phyloP scores from a whole-genome alignment of 2,797 vertebrate species.

The Catostomus latipinnis region DNA sequence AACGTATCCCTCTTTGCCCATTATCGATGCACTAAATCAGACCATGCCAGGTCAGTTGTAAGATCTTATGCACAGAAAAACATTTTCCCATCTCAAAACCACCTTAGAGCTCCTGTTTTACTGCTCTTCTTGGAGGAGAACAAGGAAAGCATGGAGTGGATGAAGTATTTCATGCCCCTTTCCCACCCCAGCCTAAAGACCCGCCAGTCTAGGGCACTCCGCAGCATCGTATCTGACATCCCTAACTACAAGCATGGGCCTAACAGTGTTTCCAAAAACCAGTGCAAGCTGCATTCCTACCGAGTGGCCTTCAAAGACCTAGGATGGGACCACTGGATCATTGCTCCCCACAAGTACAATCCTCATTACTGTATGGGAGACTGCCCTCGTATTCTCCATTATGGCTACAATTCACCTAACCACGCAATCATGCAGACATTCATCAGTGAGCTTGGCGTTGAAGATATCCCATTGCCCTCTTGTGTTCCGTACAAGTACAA shows the following conservation, averaged over 20 bases:
- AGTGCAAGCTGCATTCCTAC: constrained; percentile 87
- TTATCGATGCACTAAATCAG: constrained; percentile 76
- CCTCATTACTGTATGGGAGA: constrained; percentile 89
- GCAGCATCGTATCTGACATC: constrained; percentile 72
- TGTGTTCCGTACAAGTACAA: constrained; percentile 91
- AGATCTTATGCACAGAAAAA: constrained; percentile 30
- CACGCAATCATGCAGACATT: constrained; percentile 93
- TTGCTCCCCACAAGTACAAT: constrained; percentile 88
- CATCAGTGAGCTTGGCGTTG: constrained; percentile 86
- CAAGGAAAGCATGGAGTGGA: constrained; percentile 71
- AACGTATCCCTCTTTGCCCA: constrained; percentile 72
- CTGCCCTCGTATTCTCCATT: constrained; percentile 84
- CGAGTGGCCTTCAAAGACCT: constrained; percentile 88
- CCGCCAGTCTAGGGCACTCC: constrained; percentile 75
- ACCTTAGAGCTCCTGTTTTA: constrained; percentile 82
- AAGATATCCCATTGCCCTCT: constrained; percentile 83
- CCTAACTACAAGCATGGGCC: constrained; percentile 68
- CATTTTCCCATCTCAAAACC: constrained; percentile 22
- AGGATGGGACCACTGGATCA: constrained; percentile 93
- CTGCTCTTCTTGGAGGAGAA: constrained; percentile 88
- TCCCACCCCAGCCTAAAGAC: constrained; percentile 54
- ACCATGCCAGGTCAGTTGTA: background rate
- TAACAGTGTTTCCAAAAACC: constrained; percentile 73
- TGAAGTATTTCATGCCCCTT: constrained; percentile 42
- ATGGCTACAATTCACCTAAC: constrained; percentile 88